Evolutionary conservation across 2,797 vertebrate genomes (phyloP).

Genomic region (Gymnoscopelus braueri): DNA sequence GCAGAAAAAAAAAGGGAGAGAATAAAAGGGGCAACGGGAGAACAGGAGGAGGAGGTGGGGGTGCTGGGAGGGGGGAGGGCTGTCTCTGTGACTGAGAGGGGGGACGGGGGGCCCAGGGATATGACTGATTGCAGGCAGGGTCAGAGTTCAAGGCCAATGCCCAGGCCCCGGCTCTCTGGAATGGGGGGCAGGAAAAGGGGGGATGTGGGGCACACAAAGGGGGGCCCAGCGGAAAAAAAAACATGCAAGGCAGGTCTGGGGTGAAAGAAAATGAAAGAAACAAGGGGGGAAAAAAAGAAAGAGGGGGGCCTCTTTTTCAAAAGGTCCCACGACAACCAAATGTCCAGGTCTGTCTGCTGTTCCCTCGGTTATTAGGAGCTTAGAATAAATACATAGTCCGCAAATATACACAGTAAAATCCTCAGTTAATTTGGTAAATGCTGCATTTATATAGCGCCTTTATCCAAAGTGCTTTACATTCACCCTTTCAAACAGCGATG

Average conservation of each 20-base stretch:
- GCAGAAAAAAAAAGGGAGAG: conserved; percentile 39
- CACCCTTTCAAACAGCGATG: too few relatives aligned
- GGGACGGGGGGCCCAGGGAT: conserved; percentile 79
- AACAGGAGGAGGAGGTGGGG: conserved; percentile 62
- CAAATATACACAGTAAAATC: neutral
- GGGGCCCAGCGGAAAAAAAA: conserved; percentile 33
- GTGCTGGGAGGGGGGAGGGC: conserved; percentile 54
- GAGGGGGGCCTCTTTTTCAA: conserved; percentile 39
- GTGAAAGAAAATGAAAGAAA: conserved; percentile 63
- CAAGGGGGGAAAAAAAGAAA: conserved; percentile 27
- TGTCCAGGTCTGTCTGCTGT: conserved; percentile 49
- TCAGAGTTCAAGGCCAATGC: conserved; percentile 82
- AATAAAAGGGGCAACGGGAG: conserved; percentile 55
- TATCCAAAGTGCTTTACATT: too few relatives aligned
- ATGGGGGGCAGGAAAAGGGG: conserved; percentile 55
- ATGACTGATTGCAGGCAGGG: conserved; percentile 85
- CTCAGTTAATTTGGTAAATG: too few relatives aligned
- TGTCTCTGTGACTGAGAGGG: conserved; percentile 75
- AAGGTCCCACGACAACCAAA: conserved; percentile 46
- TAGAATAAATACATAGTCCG: neutral
- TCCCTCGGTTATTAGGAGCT: conserved; percentile 42
- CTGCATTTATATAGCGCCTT: too few relatives aligned
- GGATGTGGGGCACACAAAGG: conserved; percentile 57
- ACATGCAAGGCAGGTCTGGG: conserved; percentile 60
- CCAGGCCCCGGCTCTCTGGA: conserved; percentile 64